Evolutionary conservation across 2,888 invertebrate species (phyloP).

Genomic region (Horisme vitalbata): DNA sequence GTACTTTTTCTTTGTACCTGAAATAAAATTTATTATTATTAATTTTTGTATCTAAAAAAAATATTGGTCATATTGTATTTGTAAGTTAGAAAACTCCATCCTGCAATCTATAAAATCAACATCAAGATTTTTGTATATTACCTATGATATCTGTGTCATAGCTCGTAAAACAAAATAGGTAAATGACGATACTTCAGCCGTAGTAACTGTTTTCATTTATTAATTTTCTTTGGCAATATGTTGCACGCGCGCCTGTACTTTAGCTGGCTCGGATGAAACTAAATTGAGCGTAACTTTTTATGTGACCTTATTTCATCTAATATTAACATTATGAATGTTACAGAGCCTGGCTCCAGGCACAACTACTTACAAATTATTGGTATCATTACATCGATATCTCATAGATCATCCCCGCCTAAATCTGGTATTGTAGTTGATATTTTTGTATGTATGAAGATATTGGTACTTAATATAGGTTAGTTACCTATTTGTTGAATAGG

Average conservation of each 20-base stretch:
- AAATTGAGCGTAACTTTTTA: conserved; percentile 75
- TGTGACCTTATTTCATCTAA: conserved; percentile 61
- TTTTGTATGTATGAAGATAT: too few species aligned
- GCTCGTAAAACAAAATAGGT: conserved; percentile 3
- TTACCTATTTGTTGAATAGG: too few species aligned
- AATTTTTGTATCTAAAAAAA: too few species aligned
- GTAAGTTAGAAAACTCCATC: too few species aligned
- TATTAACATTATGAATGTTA: conserved; percentile 45
- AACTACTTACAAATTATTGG: background rate
- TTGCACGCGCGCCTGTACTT: conserved; percentile 72
- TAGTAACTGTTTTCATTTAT: conserved; percentile 49
- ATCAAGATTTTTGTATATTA: too few species aligned
- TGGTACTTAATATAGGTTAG: background rate
- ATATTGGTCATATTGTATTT: too few species aligned
- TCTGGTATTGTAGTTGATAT: too few species aligned
- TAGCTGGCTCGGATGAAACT: conserved; percentile 64
- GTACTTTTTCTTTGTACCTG: too few species aligned
- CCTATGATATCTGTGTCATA: too few species aligned
- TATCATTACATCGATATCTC: background rate
- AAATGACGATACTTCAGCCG: background rate
- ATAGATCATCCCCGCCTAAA: too few species aligned
- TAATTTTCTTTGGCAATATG: conserved; percentile 75
- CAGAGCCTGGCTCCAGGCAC: conserved; percentile 1
- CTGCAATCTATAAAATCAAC: too few species aligned
- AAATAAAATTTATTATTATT: too few species aligned